Base-by-base conservation (phyloP, 1,140 invertebrate genomes). In the Radopholus similis region DNA sequence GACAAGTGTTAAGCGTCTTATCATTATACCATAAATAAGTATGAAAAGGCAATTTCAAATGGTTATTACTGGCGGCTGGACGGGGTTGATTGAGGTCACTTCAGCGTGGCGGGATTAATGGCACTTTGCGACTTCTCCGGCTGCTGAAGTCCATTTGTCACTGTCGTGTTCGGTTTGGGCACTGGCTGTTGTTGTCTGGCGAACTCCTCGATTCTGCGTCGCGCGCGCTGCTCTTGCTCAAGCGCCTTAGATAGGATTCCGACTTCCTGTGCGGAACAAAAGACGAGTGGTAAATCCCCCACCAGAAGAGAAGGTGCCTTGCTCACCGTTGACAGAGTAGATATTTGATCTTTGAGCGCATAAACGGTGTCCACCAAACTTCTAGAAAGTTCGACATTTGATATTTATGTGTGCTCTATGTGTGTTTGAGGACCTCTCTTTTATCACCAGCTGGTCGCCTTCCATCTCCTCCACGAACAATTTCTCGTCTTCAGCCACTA, bases 301-400 rank as follows among this genome's bases (percentile, higher is more conserved):
- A n/a, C n/a, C n/a, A n/a, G 32, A 28, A 71, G 15, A 56, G 60
- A 47, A 38, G 40, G 21, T 68, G 13, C 8, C 23, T 37, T 37
- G 13, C 28, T 81, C 84, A 86, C 75, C 83, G 78, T 76, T 74
- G 87, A 85, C 59, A 90, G 76, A 51, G 87, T 84, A 37, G 84
- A 83, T 58, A 90, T 84, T 83, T 89, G 87, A 75, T 86, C 87
- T 77, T 87, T 88, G 58, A 90, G 75, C 53, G 86, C 85, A 82
- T 88, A 88, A 69, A 90, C 88, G 32, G 88, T 88, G 78, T 89
- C 88, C 66, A 88, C 87, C 64, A 90, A 78, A 75, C 85, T 86
- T 83, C 88, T 89, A 78, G 64, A 83, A 76, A 65, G 18, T 74
- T 76, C 73, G 66, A 77, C 72, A n/a, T n/a, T n/a, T n/a, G n/a